Evolutionary conservation across 2,113 vertebrate species (phyloP).

Genomic region (Tenrec ecaudatus): DNA sequence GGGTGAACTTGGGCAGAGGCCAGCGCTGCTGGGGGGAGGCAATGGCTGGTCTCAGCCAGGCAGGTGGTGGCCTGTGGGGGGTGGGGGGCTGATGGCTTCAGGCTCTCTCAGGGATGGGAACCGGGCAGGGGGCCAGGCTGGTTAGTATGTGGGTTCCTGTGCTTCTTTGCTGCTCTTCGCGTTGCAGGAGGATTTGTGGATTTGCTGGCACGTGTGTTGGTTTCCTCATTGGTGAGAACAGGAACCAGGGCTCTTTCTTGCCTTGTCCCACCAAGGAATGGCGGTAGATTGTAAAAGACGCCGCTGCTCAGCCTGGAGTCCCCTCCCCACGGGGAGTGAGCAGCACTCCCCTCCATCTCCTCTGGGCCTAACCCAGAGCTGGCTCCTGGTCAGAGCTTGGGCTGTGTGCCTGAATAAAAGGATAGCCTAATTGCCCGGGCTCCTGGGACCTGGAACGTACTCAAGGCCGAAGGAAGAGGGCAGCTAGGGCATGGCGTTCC

Average conservation of each 20-base stretch:
- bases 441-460: not conserved
- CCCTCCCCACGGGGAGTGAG: not conserved
- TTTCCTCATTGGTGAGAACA: not conserved
- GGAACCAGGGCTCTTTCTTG: not conserved
- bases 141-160: not conserved
- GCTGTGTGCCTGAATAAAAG: constrained; percentile 34
- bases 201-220: constrained; percentile 1
- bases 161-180: not conserved
- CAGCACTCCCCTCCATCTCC: not conserved
- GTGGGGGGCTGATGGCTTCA: not conserved
- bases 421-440: not conserved
- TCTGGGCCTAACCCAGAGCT: not conserved
- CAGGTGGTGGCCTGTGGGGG: not conserved
- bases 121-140: constrained; percentile 17
- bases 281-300: not conserved
- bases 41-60: not conserved
- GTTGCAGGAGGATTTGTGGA: not conserved
- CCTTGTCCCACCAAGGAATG: accelerated
- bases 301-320: not conserved
- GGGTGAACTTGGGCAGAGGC: not conserved
- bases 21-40: not conserved
- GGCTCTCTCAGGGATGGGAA: constrained; percentile 15
- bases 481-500: not conserved
- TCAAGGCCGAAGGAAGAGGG: not conserved
- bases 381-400: not conserved